These are phyloP conservation scores for Fukomys damarensis DNA, from an alignment of 2,113 vertebrate genomes.

Conservation along the genomic window DNA sequence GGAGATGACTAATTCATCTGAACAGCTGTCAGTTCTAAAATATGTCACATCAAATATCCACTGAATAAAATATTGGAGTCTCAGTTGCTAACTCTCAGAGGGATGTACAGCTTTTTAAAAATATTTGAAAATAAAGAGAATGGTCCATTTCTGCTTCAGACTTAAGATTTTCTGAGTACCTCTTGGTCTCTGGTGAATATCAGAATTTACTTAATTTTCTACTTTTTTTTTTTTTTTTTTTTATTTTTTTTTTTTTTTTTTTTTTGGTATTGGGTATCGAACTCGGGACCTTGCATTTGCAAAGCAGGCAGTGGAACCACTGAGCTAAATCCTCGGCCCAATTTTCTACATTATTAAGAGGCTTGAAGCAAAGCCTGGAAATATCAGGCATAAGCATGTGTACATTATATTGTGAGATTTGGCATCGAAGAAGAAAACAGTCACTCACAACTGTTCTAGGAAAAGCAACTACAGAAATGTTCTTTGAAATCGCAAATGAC, in stretches of 20 bases:
- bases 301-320: no score
- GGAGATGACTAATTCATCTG: background rate
- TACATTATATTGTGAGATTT: constrained; percentile 22
- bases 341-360: constrained; percentile 31
- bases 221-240: no score
- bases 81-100: background rate
- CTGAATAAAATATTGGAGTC: constrained; percentile 35
- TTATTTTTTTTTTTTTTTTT: no score
- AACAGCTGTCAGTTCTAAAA: constrained; percentile 52
- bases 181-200: background rate
- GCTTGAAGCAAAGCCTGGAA: background rate
- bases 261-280: no score
- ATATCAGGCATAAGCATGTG: background rate
- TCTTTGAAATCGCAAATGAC: constrained; percentile 32
- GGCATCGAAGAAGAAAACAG: constrained; percentile 37
- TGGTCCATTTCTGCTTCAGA: background rate
- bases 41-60: constrained; percentile 50
- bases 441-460: constrained; percentile 46
- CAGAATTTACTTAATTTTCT: constrained; percentile 33
- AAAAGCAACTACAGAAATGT: constrained; percentile 31
- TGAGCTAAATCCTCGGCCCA: no score
- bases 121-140: background rate
- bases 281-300: no score
- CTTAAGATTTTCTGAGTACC: background rate
- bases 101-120: background rate